A percentile compares a stretch with the other conserved stretches of the same genome.
phyloP scores from a whole-genome alignment of 2,888 invertebrate genomes.

The Drosophila multiciliata region DNA sequence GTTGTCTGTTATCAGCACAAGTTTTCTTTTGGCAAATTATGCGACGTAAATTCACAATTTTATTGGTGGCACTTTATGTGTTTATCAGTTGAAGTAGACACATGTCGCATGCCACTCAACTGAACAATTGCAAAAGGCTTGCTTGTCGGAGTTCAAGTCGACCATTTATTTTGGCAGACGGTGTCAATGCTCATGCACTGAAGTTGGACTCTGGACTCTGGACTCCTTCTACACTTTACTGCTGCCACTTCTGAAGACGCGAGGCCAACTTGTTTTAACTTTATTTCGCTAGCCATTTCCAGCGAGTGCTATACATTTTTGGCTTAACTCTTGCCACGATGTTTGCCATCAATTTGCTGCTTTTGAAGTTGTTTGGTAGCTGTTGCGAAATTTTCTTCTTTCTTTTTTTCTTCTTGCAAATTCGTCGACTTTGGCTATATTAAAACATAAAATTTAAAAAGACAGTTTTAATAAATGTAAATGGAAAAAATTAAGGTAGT shows the following conservation, averaged over 20 bases:
- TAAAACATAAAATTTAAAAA: no score
- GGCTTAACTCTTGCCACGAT: constrained; percentile 37
- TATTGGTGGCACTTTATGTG: constrained; percentile 58
- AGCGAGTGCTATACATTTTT: constrained; percentile 54
- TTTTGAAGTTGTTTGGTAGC: constrained; percentile 27
- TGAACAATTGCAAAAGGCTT: constrained; percentile 53
- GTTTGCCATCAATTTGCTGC: constrained; percentile 51
- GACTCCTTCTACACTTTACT: constrained; percentile 9
- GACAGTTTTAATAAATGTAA: not conserved
- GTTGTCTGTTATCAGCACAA: constrained; percentile 57
- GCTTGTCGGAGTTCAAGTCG: constrained; percentile 7
- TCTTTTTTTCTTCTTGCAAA: constrained; percentile 18
- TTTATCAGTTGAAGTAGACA: constrained; percentile 49
- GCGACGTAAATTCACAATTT: constrained; percentile 61
- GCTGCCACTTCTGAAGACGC: not conserved
- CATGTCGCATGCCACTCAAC: constrained; percentile 64
- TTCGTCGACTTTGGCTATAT: constrained; percentile 11
- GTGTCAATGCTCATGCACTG: constrained; percentile 44
- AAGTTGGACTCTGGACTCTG: constrained; percentile 4
- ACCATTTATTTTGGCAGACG: constrained; percentile 61
- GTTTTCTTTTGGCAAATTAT: constrained; percentile 59
- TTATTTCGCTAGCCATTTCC: constrained; percentile 35
- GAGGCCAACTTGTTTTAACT: constrained; percentile 48
- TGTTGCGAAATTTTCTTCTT: constrained; percentile 16
- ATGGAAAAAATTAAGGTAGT: not conserved